Percentiles rank a stretch among this genome's conserved stretches.
Evolutionary conservation across 1,140 invertebrate genomes (phyloP).

Genomic region (Scaptomyza hsui): DNA sequence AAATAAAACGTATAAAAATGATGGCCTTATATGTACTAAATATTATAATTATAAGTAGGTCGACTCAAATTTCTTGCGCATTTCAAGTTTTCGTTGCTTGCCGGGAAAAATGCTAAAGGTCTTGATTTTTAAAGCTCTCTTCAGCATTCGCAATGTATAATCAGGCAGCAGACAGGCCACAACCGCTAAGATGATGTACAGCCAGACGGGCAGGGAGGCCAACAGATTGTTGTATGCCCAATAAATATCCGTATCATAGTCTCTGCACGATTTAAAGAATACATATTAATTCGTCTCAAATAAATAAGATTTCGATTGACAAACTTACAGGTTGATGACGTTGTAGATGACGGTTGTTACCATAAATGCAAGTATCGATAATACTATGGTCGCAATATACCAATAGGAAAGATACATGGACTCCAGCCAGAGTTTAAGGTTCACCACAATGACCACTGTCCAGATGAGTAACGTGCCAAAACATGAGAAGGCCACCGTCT

Average conservation of each 20-base stretch:
- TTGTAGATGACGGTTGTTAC: slow-evolving; percentile 86
- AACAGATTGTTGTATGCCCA: slow-evolving; percentile 87
- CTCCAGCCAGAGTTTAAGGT: slow-evolving; percentile 87
- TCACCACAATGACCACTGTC: slow-evolving; percentile 84
- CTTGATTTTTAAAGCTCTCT: slow-evolving; percentile 64
- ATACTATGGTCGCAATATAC: slow-evolving; percentile 85
- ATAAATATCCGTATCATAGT: slow-evolving; percentile 87
- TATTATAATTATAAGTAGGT: slow-evolving; percentile 57
- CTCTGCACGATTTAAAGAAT: slow-evolving; percentile 71
- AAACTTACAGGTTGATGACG: slow-evolving; percentile 86
- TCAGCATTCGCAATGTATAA: slow-evolving; percentile 81
- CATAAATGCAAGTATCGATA: slow-evolving; percentile 87
- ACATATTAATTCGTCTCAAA: neutral
- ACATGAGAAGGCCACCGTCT: slow-evolving; percentile 84
- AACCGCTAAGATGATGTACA: slow-evolving; percentile 86
- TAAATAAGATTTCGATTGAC: slow-evolving; percentile 9
- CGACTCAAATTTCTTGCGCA: slow-evolving; percentile 66
- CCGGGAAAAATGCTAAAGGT: slow-evolving; percentile 72
- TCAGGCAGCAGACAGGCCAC: slow-evolving; percentile 87
- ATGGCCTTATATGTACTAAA: slow-evolving; percentile 18
- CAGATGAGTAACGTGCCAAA: slow-evolving; percentile 85
- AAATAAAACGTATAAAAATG: slow-evolving; percentile 52
- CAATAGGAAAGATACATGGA: slow-evolving; percentile 87
- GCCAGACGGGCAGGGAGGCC: slow-evolving; percentile 86
- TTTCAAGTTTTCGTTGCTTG: slow-evolving; percentile 59